Base-by-base conservation (phyloP, 2,797 vertebrate species). In the Petrocephalus sullivani region DNA sequence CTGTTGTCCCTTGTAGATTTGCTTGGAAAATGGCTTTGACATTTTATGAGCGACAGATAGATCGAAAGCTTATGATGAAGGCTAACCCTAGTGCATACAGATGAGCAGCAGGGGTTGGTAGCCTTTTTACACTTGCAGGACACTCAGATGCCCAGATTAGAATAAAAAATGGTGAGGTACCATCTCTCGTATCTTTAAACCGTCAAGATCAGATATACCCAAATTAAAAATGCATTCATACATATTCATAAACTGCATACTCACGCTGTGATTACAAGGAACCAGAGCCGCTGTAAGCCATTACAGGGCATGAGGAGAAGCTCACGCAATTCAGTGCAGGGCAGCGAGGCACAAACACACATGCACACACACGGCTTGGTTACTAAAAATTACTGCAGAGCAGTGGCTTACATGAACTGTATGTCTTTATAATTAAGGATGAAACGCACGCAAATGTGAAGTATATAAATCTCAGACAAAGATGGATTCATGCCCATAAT, bases 1-100 rank as follows among this genome's bases (percentile, higher is more conserved):
- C 89, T 86, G 46, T 78, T 56, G 53, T 87, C 88, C 87, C 33
- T 85, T 4, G n/a, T 82, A 53, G 54, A 88, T 33, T 75, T 90
- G 88, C 87, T 89, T 89, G 87, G 58, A 23, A 78, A 75, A 41
- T 51, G 61, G 33, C 83, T 75, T 88, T 86, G 81, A 67, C 46
- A 49, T 88, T 21, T 58, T 78, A 19, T 78, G 37, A 53, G 60
- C 8, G 23, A 58, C 21, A 86, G 14, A 56, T 14, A n/a, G 84
- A 86, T 85, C 12, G 60, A 46, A 41, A 78, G 71, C 71, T 78
- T 78, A 78, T 78, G 37, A 78, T 41, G 41, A 46, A 78, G 37
- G 71, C 5, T 1, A 16, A n/a, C 16, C 37, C 5, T 78, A 37
- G 41, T 46, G 41, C 14, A n/a, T 78, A n/a, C 37, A 46, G 14